These are phyloP conservation scores for Tetranychus truncatus DNA, from an alignment of 2,888 invertebrate species.

Conservation along the genomic window DNA sequence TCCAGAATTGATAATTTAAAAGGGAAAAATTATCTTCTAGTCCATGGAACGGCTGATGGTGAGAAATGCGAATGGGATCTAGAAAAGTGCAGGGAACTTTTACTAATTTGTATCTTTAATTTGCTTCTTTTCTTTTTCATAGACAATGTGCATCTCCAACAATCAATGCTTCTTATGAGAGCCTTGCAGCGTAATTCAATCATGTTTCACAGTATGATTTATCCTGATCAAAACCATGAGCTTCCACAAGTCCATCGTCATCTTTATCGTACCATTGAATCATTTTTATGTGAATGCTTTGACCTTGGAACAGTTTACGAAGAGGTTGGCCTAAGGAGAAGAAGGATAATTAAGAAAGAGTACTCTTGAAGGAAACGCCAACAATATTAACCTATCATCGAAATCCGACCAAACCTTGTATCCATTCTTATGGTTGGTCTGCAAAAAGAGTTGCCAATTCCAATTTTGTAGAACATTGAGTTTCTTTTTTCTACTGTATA, in stretches of 20 bases:
- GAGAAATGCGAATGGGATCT: conserved; percentile 20
- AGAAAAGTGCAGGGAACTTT: background rate
- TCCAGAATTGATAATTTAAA: conserved; percentile 67
- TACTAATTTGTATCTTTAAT: background rate
- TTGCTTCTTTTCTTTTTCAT: conserved; percentile 24
- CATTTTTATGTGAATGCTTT: conserved; percentile 75
- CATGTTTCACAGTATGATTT: conserved; percentile 81
- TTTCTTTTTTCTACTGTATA: no score
- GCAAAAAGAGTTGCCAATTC: no score
- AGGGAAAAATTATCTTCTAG: conserved; percentile 68
- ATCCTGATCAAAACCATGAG: conserved; percentile 76
- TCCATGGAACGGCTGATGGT: conserved; percentile 81
- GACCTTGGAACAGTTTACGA: conserved; percentile 16
- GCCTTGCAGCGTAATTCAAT: conserved; percentile 66
- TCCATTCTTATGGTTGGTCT: no score
- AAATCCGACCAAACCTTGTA: background rate
- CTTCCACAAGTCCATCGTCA: conserved; percentile 57
- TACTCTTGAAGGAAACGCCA: background rate
- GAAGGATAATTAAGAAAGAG: conserved; percentile 6
- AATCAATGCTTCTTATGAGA: conserved; percentile 73
- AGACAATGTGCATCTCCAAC: conserved; percentile 79
- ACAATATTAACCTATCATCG: background rate
- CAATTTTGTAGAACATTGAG: no score
- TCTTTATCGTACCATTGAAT: conserved; percentile 79
- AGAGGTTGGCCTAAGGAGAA: conserved; percentile 10